Conservation (phyloP, 2,797 vertebrate genomes). For the Somateria mollissima region DNA sequence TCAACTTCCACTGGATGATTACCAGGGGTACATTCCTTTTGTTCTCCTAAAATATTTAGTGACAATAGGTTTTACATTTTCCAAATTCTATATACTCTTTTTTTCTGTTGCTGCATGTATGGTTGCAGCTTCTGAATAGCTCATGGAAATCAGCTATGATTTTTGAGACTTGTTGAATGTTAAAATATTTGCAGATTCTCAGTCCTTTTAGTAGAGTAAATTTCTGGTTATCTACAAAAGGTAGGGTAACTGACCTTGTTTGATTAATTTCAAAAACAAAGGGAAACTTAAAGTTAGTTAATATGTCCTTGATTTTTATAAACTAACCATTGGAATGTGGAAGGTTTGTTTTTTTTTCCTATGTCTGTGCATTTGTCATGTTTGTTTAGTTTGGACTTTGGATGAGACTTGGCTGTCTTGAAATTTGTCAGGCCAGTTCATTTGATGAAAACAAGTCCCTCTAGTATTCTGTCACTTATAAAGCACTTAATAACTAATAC, state of each 20-base stretch:
- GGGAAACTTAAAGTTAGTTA: not conserved
- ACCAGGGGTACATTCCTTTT: not conserved
- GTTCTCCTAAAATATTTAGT: not conserved
- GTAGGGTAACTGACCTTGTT: not conserved
- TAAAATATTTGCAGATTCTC: not conserved
- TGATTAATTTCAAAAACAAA: not conserved
- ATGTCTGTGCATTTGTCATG: not conserved
- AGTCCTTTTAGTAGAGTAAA: not conserved
- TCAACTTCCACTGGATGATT: not conserved
- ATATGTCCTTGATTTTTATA: not conserved
- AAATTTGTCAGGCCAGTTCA: not conserved
- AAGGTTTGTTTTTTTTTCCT: not conserved
- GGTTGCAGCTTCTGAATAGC: not conserved
- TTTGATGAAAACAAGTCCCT: not conserved
- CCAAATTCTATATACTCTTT: not conserved
- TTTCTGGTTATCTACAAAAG: not conserved
- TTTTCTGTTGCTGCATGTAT: not conserved
- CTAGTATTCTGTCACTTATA: not conserved
- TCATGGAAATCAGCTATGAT: not conserved
- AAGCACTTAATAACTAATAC: not conserved
- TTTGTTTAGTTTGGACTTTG: not conserved
- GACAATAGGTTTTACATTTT: not conserved
- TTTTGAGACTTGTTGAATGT: not conserved
- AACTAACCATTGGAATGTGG: fast-evolving
- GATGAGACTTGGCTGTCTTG: not conserved